Base-by-base conservation (phyloP, 2,797 vertebrate genomes). In the Gobio occitaniae region DNA sequence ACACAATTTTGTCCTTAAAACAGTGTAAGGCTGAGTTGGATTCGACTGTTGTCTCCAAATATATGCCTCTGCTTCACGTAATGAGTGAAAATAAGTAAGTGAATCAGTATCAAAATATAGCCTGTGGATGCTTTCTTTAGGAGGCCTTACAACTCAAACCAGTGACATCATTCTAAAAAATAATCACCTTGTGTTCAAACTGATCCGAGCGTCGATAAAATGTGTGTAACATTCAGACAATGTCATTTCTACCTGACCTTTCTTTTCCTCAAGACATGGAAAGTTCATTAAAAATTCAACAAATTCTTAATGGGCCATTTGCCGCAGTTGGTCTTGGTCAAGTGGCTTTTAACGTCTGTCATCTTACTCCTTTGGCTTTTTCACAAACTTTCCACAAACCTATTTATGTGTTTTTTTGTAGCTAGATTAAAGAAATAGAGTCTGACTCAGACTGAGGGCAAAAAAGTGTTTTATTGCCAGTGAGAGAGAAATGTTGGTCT, bases 51-150 rank as follows among this genome's bases (percentile, higher is more conserved):
- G 32, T 13, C 48, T 68, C n/a, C 47, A 36, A 81, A 41, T 71
- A 13, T 44, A 71, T 41, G 29, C 19, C 61, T 9, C 12, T 74
- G 29, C 54, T 83, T 61, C 71, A n/a, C 0, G 44, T 52, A 63
- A 61, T n/a, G 8, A 32, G 32, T 50, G 44, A 38, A 78, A 63
- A 48, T 66, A 59, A 48, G 21, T 25, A 47, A 54, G 32, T 83
- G 82, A 76, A 75, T 83, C 82, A 76, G 47, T 54, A 66, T 83
- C 15, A 76, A 83, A 75, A 44, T 76, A 83, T 83, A 83, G 82
- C 44, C 44, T 65, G 29, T 72, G 47, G 44, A 38, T 63, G 17
- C 21, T 76, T 66, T 50, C 61, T 75, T 75, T 38, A 66, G 3
- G 29, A 82, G 47, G 70, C 32, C 29, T 61, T 32, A 32, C 52